Evolutionary conservation across 2,797 vertebrate species (phyloP).

Genomic region (Hydrophis major): DNA sequence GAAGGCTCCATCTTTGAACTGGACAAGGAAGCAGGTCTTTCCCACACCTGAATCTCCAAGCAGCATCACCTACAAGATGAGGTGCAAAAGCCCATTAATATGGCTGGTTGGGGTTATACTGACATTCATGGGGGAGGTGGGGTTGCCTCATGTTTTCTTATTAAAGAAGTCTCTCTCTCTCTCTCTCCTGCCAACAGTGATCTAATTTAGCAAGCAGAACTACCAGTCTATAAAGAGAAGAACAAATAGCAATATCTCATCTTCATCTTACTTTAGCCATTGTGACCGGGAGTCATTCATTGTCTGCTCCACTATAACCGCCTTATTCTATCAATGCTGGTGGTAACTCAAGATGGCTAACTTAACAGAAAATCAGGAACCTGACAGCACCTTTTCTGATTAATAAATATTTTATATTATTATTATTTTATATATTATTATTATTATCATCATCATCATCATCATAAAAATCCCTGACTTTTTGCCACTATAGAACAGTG

Average conservation of each 20-base stretch:
- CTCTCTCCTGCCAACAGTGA: neutral
- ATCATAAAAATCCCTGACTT: neutral
- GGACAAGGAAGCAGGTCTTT: conserved; percentile 96
- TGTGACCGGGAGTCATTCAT: neutral
- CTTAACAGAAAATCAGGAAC: neutral
- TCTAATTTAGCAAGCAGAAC: neutral
- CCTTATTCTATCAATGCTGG: neutral
- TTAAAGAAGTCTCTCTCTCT: neutral
- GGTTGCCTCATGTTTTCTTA: neutral
- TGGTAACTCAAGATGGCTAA: neutral
- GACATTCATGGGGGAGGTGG: neutral
- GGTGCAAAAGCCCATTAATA: conserved; percentile 43
- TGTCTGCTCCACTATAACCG: neutral
- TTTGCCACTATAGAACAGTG: neutral
- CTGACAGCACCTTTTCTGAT: neutral
- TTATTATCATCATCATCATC: too few relatives aligned
- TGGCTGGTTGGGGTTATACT: neutral
- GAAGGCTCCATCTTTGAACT: conserved; percentile 96
- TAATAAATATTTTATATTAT: neutral
- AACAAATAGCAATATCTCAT: neutral
- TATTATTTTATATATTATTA: too few relatives aligned
- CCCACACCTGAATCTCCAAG: conserved; percentile 97
- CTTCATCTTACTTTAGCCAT: neutral
- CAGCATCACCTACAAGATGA: conserved; percentile 91
- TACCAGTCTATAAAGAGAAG: neutral